phyloP scores from a whole-genome alignment of 2,797 vertebrate species.

The Bradypodion pumilum region DNA sequence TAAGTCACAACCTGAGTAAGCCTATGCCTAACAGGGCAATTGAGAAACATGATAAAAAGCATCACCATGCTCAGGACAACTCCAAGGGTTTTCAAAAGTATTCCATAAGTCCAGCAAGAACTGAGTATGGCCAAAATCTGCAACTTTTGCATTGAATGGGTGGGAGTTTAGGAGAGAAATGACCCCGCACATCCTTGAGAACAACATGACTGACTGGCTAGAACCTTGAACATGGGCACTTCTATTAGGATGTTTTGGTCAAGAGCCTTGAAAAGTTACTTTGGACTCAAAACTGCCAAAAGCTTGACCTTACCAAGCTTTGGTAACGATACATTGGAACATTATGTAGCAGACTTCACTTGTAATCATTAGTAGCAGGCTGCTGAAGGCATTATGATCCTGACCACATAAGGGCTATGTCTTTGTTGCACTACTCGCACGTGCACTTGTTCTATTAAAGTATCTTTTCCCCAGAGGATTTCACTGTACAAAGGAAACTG shows the following conservation, averaged over 20 bases:
- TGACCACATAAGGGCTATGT: not conserved
- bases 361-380: not conserved
- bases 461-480: constrained; percentile 4
- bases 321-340: not conserved
- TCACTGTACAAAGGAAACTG: constrained; percentile 23
- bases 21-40: too few species aligned
- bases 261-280: too few species aligned
- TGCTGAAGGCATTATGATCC: not conserved
- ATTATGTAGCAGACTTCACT: not conserved
- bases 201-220: not conserved
- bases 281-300: too few species aligned
- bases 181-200: not conserved
- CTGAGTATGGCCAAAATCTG: not conserved
- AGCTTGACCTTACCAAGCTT: too few species aligned
- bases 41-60: not conserved
- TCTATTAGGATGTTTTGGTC: not conserved
- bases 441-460: not conserved
- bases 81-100: not conserved
- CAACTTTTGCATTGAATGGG: not conserved
- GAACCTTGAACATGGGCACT: not conserved
- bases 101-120: not conserved
- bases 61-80: not conserved
- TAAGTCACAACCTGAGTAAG: too few species aligned
- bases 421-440: not conserved
- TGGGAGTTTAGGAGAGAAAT: not conserved